Evolutionary conservation across 2,113 vertebrate genomes (phyloP).

Genomic region (Prunella himalayana): DNA sequence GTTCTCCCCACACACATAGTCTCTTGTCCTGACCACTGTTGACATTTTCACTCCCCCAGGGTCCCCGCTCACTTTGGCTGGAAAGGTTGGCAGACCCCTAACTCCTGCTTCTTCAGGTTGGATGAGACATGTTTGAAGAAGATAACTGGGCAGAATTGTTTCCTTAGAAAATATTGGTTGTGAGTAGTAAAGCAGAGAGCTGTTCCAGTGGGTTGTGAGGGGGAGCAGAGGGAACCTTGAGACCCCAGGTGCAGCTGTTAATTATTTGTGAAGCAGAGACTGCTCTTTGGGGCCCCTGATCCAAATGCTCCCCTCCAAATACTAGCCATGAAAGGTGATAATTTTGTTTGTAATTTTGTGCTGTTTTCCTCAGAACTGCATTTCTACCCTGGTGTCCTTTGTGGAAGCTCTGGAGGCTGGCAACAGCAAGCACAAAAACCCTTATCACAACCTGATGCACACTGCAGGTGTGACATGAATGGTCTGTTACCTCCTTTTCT

Average conservation of each 20-base stretch:
- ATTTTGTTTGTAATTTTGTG: background rate
- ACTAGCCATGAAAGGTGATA: background rate
- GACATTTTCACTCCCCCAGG: rapidly evolving
- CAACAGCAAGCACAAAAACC: background rate
- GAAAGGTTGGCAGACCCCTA: background rate
- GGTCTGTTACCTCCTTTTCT: background rate
- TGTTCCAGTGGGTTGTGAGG: background rate
- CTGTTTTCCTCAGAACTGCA: background rate
- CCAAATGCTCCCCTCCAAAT: background rate
- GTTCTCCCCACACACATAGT: background rate
- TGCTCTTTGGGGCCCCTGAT: background rate
- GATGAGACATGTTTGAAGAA: background rate
- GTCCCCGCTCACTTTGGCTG: background rate
- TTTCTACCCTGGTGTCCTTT: background rate
- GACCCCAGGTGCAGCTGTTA: background rate
- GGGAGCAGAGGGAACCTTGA: background rate
- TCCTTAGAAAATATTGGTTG: background rate
- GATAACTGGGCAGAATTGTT: background rate
- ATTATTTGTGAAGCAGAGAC: background rate
- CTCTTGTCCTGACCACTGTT: background rate
- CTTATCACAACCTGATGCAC: background rate
- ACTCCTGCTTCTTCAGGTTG: rapidly evolving
- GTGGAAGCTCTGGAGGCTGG: background rate
- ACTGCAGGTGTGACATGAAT: background rate
- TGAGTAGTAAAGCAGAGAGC: background rate